Base-by-base conservation (phyloP, 2,797 vertebrate species). In the Heliangelus exortis region DNA sequence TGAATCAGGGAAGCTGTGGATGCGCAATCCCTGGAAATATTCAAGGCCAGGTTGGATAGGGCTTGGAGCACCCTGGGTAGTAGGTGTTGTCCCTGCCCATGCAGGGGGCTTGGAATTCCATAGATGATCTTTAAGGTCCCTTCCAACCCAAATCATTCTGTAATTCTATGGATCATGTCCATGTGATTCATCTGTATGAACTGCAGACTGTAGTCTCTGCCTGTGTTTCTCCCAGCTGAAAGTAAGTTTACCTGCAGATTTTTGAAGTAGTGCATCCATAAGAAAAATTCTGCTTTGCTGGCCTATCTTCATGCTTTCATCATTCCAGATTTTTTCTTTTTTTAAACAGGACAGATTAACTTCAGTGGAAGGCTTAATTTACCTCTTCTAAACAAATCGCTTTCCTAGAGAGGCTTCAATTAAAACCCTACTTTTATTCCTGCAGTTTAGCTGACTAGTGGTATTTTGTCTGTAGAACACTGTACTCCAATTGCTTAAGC, bases 371-470 rank as follows among this genome's bases (percentile, higher is more conserved):
- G 74, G 72, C 36, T 74, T 86, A 92, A 79, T 63, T 79, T 93
- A 93, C 93, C 84, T 89, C 89, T 76, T 96, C 92, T 68, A 95
- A 93, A 80, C 85, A 89, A 82, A 87, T 87, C 77, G 82, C 63
- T 55, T 85, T 58, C 57, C 67, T 82, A 62, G 90, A 84, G 86
- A 88, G 84, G 67, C 85, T 91, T 82, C 85, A 91, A 82, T 92
- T 92, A 95, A 92, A 48, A 36, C 59, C 25, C 34, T 28, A 4
- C 59, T 91, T 91, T 25, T 76, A 67, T 84, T 82, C 22, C 63
- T 87, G 67, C 39, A 47, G 1, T 96, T 75, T 86, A 66, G 86
- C 90, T 65, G 79, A 31, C 86, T 84, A 71, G 51, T 76, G 59
- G 48, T 76, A 62, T 68, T 71, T 93, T 3, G 1, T 87, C 73